Base-by-base conservation (phyloP, 1,140 invertebrate species). In the Drosophila bifasciata region DNA sequence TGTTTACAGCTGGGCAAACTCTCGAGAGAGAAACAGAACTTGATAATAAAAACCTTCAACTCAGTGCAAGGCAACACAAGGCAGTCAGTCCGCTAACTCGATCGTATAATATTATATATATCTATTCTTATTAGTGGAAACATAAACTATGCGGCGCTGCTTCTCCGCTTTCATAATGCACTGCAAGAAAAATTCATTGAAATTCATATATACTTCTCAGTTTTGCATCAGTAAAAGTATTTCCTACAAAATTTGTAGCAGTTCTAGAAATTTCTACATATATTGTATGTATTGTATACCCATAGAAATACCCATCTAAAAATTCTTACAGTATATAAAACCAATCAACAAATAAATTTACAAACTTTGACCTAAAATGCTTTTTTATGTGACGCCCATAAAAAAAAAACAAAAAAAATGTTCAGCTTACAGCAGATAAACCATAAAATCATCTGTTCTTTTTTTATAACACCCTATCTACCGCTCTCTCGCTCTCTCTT, bases 341-440 rank as follows among this genome's bases (percentile, higher is more conserved):
- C 21, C 56, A 69, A 70, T 45, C 17, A 51, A 17, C 17, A 51
- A 17, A 16, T 11, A 25, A 69, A 68, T 51, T 69, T 57, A 57
- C 64, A 70, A 58, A 70, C 36, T 70, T 69, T 68, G 67, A 69
- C 50, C 51, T 51, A 58, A 70, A 69, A 70, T 11, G 45, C 23
- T 48, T 51, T 66, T 69, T 69, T 67, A 68, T 52, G 50, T 50
- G 64, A 28, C 43, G 45, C 36, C 25, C 51, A 69, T 58, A 70
- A 69, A 70, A n/a, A n/a, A n/a, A n/a, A n/a, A n/a, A n/a, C n/a
- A n/a, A n/a, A n/a, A n/a, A n/a, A n/a, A 50, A 70, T 59, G 44
- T 50, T 70, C 19, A 17, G 62, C 32, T 70, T 69, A 70, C 63
- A 69, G 57, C 64, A 70, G 44, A 69, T 70, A 44, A 55, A 50